Evolutionary conservation across 2,888 invertebrate species (phyloP).

Genomic region (Pyrochroa serraticornis): DNA sequence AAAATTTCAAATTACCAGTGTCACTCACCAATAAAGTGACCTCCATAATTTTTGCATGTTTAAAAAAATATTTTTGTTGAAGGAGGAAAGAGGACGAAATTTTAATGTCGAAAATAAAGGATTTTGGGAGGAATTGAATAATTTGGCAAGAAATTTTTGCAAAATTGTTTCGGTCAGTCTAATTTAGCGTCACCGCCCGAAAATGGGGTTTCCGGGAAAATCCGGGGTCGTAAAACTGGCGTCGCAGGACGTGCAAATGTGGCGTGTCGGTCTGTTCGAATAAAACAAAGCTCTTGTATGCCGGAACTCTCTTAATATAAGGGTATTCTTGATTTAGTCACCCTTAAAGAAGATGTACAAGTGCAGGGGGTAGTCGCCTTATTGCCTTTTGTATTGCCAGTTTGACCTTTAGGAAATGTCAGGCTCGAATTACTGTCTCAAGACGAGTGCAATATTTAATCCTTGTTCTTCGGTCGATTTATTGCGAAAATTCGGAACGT

Average conservation of each 20-base stretch:
- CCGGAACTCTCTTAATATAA: constrained; percentile 20
- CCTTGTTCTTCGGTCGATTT: constrained; percentile 6
- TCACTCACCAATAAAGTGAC: too few species aligned
- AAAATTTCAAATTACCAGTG: too few species aligned
- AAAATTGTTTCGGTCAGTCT: too few species aligned
- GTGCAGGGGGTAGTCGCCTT: constrained; percentile 54
- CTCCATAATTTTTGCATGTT: too few species aligned
- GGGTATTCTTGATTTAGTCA: constrained; percentile 39
- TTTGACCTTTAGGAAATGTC: constrained; percentile 51
- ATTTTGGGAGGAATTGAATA: too few species aligned
- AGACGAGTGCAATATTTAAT: constrained; percentile 32
- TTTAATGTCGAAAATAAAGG: too few species aligned
- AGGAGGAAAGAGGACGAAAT: too few species aligned
- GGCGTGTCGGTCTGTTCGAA: not conserved
- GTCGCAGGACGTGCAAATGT: not conserved
- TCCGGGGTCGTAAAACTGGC: too few species aligned
- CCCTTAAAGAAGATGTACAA: constrained; percentile 53
- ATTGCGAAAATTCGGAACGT: constrained; percentile 7
- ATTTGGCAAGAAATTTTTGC: too few species aligned
- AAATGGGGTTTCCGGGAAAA: too few species aligned
- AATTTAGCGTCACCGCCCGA: too few species aligned
- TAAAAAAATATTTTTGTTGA: too few species aligned
- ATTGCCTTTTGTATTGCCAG: constrained; percentile 44
- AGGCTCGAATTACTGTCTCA: constrained; percentile 39
- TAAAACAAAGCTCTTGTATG: constrained; percentile 5